Conservation (phyloP, 2,113 vertebrate species). For the Scomber scombrus region DNA sequence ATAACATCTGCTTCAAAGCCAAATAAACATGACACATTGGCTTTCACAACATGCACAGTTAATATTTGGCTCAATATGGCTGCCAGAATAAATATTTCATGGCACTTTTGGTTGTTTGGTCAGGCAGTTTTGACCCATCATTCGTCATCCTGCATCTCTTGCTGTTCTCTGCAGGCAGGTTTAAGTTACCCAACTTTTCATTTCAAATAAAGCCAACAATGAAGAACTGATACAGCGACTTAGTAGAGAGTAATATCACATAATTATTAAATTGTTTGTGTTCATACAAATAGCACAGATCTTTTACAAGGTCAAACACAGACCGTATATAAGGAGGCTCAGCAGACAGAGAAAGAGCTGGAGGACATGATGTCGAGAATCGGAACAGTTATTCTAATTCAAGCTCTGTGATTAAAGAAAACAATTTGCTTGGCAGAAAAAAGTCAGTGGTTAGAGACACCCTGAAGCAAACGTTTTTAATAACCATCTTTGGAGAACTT, state of each 20-base stretch:
- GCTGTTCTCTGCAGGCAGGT: not conserved
- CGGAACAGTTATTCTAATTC: constrained; percentile 5
- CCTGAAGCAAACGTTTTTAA: constrained; percentile 28
- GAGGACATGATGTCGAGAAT: constrained; percentile 2
- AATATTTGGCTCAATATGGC: constrained; percentile 37
- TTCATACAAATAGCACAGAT: not conserved
- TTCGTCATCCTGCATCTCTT: not conserved
- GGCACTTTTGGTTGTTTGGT: constrained; percentile 25
- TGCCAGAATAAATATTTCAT: constrained; percentile 37
- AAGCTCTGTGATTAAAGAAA: constrained; percentile 54
- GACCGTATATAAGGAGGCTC: not conserved
- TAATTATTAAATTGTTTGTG: not conserved
- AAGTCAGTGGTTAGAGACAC: constrained; percentile 22
- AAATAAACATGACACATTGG: constrained; percentile 31
- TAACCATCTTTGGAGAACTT: constrained; percentile 58
- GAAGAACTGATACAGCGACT: not conserved
- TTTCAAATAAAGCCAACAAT: not conserved
- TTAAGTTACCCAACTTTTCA: not conserved
- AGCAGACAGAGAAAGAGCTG: constrained; percentile 13
- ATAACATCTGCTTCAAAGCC: constrained; percentile 16
- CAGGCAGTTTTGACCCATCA: constrained; percentile 18
- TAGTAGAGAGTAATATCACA: not conserved
- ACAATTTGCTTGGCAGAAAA: constrained; percentile 43
- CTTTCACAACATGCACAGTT: constrained; percentile 25
- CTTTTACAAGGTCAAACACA: constrained; percentile 5